A percentile compares a stretch with the other conserved stretches of the same genome.
phyloP scores from a whole-genome alignment of 2,888 invertebrate genomes.

The Eremobia ochroleuca region DNA sequence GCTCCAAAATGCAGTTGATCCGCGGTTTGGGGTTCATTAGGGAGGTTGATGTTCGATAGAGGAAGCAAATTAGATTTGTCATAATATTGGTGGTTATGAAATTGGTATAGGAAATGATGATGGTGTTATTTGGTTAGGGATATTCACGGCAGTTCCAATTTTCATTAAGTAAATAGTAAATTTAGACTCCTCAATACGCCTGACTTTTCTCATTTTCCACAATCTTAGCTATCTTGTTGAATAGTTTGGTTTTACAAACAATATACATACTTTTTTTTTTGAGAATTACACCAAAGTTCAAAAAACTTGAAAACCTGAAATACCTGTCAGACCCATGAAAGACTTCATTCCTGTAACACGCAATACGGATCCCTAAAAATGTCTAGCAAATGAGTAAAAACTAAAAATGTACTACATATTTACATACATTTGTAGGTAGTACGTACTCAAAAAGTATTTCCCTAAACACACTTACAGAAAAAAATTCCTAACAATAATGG shows the following conservation, averaged over 20 bases:
- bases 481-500: constrained; percentile 51
- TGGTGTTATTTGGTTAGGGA: constrained; percentile 16
- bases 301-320: no score
- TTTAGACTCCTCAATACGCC: neutral
- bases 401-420: neutral
- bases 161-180: neutral
- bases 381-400: neutral
- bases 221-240: neutral
- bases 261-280: no score
- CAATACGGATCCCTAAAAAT: neutral
- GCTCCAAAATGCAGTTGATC: constrained; percentile 76
- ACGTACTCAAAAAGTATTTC: constrained; percentile 20
- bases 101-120: constrained; percentile 47
- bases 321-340: neutral
- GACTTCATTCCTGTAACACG: neutral
- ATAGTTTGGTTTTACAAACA: neutral
- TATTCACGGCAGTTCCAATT: neutral
- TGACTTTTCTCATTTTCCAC: neutral
- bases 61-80: constrained; percentile 69
- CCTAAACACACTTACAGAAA: constrained; percentile 21
- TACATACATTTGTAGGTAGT: neutral
- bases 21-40: constrained; percentile 69
- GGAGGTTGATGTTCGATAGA: constrained; percentile 58
- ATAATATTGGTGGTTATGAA: constrained; percentile 57
- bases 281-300: no score